Percentiles rank a stretch among this genome's conserved stretches.
Conservation (phyloP, 2,888 invertebrate genomes). For the Helleia helle region DNA sequence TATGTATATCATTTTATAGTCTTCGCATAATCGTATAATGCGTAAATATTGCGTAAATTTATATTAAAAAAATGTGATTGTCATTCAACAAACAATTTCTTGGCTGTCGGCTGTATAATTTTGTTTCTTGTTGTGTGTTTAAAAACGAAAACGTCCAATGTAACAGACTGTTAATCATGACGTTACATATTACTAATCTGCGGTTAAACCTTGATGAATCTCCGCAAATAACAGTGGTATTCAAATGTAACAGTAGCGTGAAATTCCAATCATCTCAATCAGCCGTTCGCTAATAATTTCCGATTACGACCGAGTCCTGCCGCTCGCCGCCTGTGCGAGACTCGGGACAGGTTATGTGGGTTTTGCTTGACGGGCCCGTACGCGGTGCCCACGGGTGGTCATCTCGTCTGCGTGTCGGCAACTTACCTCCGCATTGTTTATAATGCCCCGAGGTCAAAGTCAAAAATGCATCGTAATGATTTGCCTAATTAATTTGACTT, state of each 20-base stretch:
- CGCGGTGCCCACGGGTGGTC: conserved; percentile 41
- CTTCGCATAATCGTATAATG: too few relatives aligned
- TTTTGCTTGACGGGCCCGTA: conserved; percentile 32
- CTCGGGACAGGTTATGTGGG: conserved; percentile 50
- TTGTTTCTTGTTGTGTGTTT: too few relatives aligned
- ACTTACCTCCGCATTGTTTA: conserved; percentile 29
- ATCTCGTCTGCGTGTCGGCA: conserved; percentile 30
- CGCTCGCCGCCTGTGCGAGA: conserved; percentile 17
- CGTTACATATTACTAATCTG: too few relatives aligned
- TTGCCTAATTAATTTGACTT: background rate
- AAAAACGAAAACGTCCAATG: too few relatives aligned
- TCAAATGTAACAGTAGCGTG: background rate
- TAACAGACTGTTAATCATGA: too few relatives aligned
- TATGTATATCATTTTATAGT: too few relatives aligned
- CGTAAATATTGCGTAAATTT: too few relatives aligned
- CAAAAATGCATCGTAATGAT: background rate
- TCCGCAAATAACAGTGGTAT: background rate
- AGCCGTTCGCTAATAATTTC: conserved; percentile 50
- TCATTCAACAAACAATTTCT: too few relatives aligned
- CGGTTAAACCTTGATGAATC: too few relatives aligned
- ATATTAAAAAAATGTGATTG: too few relatives aligned
- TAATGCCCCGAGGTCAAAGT: conserved; percentile 20
- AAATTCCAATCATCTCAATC: conserved; percentile 31
- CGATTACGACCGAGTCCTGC: conserved; percentile 48
- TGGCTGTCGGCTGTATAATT: too few relatives aligned